phyloP scores from a whole-genome alignment of 2,888 invertebrate species.

The Phalangium opilio region DNA sequence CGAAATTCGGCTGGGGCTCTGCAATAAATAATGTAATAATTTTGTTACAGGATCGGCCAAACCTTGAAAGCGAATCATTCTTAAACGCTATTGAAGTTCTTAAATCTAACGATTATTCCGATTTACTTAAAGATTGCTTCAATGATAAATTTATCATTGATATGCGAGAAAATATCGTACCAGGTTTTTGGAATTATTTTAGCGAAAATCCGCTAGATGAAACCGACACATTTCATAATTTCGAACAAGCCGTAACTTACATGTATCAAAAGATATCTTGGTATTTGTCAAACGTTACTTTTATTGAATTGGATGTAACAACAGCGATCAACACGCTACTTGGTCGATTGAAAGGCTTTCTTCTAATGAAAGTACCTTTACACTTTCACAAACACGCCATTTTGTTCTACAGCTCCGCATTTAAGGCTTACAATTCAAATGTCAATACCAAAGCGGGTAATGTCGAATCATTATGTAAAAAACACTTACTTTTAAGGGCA shows the following conservation, averaged over 20 bases:
- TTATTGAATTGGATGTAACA: too few species aligned
- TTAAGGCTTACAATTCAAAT: slow-evolving; percentile 11
- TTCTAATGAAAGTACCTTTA: slow-evolving; percentile 17
- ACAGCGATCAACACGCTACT: slow-evolving; percentile 4
- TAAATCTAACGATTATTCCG: too few species aligned
- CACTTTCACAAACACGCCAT: slow-evolving; percentile 13
- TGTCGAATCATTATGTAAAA: background rate
- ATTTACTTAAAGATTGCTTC: too few species aligned
- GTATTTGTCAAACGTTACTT: slow-evolving; percentile 4
- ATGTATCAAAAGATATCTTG: background rate
- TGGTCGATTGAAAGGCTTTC: slow-evolving; percentile 8
- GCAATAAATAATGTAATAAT: too few species aligned
- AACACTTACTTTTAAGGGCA: background rate
- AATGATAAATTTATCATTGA: slow-evolving; percentile 1
- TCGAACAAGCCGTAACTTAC: too few species aligned
- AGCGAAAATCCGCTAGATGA: slow-evolving; percentile 1
- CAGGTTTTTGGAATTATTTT: slow-evolving; percentile 14
- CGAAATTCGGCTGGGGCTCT: too few species aligned
- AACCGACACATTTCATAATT: slow-evolving; percentile 8
- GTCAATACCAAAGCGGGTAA: slow-evolving; percentile 7
- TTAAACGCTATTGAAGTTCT: too few species aligned
- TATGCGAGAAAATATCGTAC: slow-evolving; percentile 9
- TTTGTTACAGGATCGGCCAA: too few species aligned
- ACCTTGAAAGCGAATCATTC: too few species aligned
- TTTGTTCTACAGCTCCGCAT: slow-evolving; percentile 14